Percentiles rank a stretch among this genome's conserved stretches.
Evolutionary conservation across 64 coral and sea anemone species (phyloP).

Genomic region (Dendronephthya gigantea): DNA sequence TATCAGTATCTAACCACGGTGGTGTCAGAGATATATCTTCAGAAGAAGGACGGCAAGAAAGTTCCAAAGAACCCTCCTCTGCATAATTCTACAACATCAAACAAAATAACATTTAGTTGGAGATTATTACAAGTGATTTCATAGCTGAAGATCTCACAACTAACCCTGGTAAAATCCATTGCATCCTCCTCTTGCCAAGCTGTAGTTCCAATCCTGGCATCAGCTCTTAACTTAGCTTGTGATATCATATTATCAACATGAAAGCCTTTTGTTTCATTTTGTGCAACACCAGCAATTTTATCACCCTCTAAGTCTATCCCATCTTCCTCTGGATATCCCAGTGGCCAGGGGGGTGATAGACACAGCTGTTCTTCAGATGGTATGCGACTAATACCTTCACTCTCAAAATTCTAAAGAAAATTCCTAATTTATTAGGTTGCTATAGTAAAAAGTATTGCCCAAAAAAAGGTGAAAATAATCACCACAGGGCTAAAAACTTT

Average conservation of each 20-base stretch:
- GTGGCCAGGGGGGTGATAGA: conserved; percentile 82
- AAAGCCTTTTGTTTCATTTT: neutral
- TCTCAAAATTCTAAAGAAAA: conserved; percentile 65
- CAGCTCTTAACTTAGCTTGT: conserved; percentile 10
- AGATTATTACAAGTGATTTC: neutral
- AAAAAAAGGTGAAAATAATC: too few relatives aligned
- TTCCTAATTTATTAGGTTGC: too few relatives aligned
- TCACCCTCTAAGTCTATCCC: conserved; percentile 45
- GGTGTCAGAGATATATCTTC: conserved; percentile 94
- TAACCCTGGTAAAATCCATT: conserved; percentile 75
- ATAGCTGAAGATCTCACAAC: neutral
- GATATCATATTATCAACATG: neutral
- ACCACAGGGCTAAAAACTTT: neutral
- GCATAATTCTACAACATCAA: conserved; percentile 58
- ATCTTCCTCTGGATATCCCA: conserved; percentile 84
- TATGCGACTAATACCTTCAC: conserved; percentile 73
- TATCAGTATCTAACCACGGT: conserved; percentile 86
- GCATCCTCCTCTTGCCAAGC: conserved; percentile 63
- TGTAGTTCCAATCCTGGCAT: conserved; percentile 54
- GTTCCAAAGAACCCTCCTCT: conserved; percentile 57
- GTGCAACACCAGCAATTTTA: neutral
- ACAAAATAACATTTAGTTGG: neutral
- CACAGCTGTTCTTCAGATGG: conserved; percentile 93
- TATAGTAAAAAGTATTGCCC: too few relatives aligned
- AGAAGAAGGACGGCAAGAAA: conserved; percentile 78